These are phyloP conservation scores for Aeoliscus strigatus DNA, from an alignment of 2,797 vertebrate genomes.

Conservation along the genomic window DNA sequence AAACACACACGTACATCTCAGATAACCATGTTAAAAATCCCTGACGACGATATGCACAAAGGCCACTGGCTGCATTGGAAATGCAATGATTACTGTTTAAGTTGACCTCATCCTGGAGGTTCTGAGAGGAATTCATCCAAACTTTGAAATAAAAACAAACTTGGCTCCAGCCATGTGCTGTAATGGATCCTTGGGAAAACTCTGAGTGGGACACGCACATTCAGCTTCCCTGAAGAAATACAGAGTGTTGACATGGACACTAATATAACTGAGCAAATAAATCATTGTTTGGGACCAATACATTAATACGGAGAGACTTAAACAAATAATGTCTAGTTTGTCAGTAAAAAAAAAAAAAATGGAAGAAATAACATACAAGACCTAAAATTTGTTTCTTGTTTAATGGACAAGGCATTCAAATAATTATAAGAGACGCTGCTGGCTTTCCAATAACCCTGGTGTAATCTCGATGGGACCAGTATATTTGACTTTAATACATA, in stretches of 20 bases:
- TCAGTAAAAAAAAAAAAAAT: too few relatives aligned
- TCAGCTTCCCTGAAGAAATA: slow-evolving; percentile 40
- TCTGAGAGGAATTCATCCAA: slow-evolving; percentile 40
- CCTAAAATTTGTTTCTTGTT: too few relatives aligned
- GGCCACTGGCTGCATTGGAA: slow-evolving; percentile 1
- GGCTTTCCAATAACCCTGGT: too few relatives aligned
- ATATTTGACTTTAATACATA: too few relatives aligned
- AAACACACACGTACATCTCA: slow-evolving; percentile 8
- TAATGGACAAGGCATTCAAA: too few relatives aligned
- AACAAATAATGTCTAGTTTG: too few relatives aligned
- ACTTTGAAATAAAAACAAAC: slow-evolving; percentile 59
- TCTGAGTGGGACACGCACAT: slow-evolving; percentile 27
- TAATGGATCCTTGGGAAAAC: slow-evolving; percentile 60
- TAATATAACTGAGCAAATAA: slow-evolving; percentile 36
- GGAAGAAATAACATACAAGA: too few relatives aligned
- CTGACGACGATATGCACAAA: slow-evolving; percentile 6
- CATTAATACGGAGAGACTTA: too few relatives aligned
- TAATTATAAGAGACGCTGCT: too few relatives aligned
- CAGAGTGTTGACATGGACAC: slow-evolving; percentile 40
- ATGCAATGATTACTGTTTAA: slow-evolving; percentile 26
- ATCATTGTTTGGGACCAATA: slow-evolving; percentile 9
- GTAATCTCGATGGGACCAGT: too few relatives aligned
- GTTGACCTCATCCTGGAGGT: slow-evolving; percentile 34
- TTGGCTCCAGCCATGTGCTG: slow-evolving; percentile 24
- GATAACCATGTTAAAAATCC: slow-evolving; percentile 9